phyloP scores from a whole-genome alignment of 2,888 invertebrate genomes.

The Synergus umbraculus region DNA sequence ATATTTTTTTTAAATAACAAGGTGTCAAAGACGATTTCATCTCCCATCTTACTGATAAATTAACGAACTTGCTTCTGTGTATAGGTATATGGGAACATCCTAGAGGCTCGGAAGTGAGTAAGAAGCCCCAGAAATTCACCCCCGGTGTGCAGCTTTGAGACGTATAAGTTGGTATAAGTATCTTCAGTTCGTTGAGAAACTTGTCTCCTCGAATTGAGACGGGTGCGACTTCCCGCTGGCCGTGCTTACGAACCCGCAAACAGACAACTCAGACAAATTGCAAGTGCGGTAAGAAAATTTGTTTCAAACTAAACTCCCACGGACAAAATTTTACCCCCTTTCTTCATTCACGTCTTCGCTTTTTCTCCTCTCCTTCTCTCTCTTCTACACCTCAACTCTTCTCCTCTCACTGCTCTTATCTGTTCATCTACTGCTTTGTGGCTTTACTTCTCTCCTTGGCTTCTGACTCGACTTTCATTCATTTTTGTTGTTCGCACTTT shows the following conservation, averaged over 20 bases:
- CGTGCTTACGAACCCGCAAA: conserved; percentile 47
- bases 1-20: not conserved
- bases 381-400: conserved; percentile 12
- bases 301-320: conserved; percentile 56
- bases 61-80: conserved; percentile 19
- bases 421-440: not conserved
- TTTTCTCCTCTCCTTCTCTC: not conserved
- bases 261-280: conserved; percentile 61
- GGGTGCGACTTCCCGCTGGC: conserved; percentile 41
- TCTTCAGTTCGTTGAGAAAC: conserved; percentile 48
- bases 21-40: not conserved
- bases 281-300: conserved; percentile 56
- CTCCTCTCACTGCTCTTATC: not conserved
- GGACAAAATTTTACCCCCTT: conserved; percentile 18
- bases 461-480: not conserved
- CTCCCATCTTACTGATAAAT: not conserved
- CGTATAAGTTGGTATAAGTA: conserved; percentile 38
- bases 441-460: not conserved
- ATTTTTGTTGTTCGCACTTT: conserved; percentile 3
- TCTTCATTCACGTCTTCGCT: not conserved
- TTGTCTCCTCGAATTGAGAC: conserved; percentile 50
- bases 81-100: not conserved
- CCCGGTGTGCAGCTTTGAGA: conserved; percentile 9
- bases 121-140: conserved; percentile 8
- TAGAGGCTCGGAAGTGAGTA: not conserved